Percentiles rank a stretch among this genome's conserved stretches.
These are phyloP conservation scores for Anhinga rufa DNA, from an alignment of 2,113 vertebrate genomes.

Conservation along the genomic window DNA sequence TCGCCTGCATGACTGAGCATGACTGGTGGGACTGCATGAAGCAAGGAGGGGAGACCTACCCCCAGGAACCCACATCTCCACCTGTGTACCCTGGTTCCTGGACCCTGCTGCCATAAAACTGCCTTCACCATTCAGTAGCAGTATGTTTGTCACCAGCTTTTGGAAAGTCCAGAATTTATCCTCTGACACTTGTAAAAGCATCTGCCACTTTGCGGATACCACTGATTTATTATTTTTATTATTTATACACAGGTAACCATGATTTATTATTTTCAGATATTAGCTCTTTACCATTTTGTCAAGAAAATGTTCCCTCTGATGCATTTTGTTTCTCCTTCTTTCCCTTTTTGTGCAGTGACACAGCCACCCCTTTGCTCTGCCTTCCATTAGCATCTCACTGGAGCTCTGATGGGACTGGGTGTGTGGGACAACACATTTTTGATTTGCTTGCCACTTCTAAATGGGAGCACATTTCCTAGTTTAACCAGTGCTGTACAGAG, in stretches of 20 bases:
- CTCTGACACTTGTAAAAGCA: background rate
- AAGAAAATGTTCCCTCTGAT: background rate
- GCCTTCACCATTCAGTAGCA: background rate
- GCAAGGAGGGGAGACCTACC: background rate
- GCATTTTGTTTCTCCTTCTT: background rate
- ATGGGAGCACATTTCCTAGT: background rate
- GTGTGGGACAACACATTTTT: background rate
- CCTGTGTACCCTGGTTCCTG: accelerated
- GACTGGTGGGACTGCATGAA: background rate
- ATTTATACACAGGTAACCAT: background rate
- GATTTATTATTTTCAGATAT: background rate
- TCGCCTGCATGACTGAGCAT: background rate
- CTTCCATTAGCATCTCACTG: background rate
- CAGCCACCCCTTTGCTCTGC: background rate
- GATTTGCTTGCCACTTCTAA: background rate
- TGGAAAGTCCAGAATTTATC: background rate
- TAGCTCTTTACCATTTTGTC: accelerated
- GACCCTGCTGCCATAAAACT: background rate
- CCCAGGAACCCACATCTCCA: background rate
- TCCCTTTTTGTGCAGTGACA: background rate
- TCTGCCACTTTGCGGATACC: background rate
- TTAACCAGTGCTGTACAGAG: background rate
- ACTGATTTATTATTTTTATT: background rate
- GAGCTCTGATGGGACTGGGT: background rate
- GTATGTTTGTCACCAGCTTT: background rate